Evolutionary conservation across 1,140 invertebrate species (phyloP).

Genomic region (Asobara japonica): DNA sequence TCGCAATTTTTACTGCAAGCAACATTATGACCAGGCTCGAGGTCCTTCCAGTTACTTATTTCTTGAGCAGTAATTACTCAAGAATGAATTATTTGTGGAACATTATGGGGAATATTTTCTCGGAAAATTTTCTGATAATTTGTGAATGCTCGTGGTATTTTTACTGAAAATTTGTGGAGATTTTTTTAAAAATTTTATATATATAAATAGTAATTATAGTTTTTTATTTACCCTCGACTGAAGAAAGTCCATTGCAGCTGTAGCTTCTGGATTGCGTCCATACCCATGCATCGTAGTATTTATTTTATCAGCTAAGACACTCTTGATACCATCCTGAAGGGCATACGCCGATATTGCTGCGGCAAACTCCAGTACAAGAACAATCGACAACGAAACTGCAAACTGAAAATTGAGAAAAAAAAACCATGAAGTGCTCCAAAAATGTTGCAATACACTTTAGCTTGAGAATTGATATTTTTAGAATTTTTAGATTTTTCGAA

Average conservation of each 20-base stretch:
- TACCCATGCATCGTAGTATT: conserved; percentile 70
- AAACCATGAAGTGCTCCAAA: background rate
- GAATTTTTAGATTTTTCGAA: too few relatives aligned
- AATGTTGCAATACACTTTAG: too few relatives aligned
- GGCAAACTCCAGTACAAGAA: conserved; percentile 84
- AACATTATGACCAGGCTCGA: too few relatives aligned
- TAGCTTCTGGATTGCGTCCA: conserved; percentile 62
- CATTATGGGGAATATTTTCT: too few relatives aligned
- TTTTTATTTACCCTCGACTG: conserved; percentile 70
- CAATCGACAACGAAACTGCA: conserved; percentile 78
- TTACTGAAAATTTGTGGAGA: too few relatives aligned
- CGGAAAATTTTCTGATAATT: too few relatives aligned
- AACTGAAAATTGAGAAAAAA: conserved; percentile 72
- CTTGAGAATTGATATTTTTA: too few relatives aligned
- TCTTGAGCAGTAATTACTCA: too few relatives aligned
- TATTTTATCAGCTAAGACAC: conserved; percentile 71
- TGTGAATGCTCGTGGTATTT: too few relatives aligned
- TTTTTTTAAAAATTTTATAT: background rate
- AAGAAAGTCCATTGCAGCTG: conserved; percentile 72
- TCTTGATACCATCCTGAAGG: conserved; percentile 72
- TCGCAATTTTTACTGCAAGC: too few relatives aligned
- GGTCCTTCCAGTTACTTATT: too few relatives aligned
- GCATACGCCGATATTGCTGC: conserved; percentile 83
- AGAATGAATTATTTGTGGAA: too few relatives aligned
- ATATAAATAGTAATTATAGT: background rate